phyloP scores from a whole-genome alignment of 2,797 vertebrate genomes.

The Peromyscus nudipes region DNA sequence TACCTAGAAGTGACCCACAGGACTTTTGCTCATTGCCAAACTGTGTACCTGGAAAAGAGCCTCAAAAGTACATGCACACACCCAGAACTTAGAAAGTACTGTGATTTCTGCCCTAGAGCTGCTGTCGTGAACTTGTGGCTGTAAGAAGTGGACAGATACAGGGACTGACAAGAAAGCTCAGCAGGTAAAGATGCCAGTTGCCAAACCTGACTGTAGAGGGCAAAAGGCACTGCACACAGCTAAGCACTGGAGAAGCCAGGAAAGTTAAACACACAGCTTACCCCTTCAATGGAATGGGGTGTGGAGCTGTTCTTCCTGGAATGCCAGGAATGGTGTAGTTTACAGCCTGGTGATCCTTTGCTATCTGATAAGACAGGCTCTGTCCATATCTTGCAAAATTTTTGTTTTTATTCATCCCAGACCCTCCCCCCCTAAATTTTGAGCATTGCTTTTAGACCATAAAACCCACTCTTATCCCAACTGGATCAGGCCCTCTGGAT shows the following conservation, averaged over 20 bases:
- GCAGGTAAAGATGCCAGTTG: background rate
- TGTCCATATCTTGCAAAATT: background rate
- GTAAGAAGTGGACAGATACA: background rate
- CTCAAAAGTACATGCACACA: no score
- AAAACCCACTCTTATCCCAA: background rate
- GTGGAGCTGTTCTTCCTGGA: background rate
- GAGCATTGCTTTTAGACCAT: background rate
- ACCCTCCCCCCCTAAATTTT: background rate
- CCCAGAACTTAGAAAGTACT: background rate
- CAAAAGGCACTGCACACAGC: background rate
- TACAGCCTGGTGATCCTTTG: background rate
- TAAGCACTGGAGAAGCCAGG: background rate
- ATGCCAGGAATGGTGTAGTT: background rate
- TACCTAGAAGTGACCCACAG: background rate
- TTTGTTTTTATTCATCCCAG: background rate
- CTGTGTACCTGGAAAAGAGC: background rate
- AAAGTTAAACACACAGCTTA: background rate
- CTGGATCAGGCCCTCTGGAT: no score
- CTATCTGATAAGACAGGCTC: no score
- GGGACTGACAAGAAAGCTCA: background rate
- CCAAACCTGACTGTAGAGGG: background rate
- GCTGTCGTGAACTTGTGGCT: background rate
- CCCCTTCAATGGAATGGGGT: background rate
- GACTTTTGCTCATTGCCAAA: background rate
- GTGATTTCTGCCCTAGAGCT: background rate